These are phyloP conservation scores for Pangasius mekongensis DNA, from an alignment of 2,797 vertebrate species.

Conservation along the genomic window DNA sequence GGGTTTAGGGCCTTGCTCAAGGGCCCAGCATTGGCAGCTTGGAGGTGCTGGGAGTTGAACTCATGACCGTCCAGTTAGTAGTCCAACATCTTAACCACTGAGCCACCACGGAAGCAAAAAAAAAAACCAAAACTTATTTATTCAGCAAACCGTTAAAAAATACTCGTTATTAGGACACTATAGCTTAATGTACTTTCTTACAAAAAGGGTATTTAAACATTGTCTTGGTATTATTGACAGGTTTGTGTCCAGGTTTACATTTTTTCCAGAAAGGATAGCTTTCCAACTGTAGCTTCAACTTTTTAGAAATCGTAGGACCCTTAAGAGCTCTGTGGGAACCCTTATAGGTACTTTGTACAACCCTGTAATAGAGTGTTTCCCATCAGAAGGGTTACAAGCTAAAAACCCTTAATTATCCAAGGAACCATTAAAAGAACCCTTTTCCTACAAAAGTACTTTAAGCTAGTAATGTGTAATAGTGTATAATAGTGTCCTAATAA, in stretches of 20 bases:
- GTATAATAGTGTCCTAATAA: neutral
- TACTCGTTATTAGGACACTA: too few species aligned
- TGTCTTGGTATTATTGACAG: neutral
- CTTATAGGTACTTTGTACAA: neutral
- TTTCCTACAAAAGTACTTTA: neutral
- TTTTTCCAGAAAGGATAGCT: neutral
- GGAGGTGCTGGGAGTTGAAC: too few species aligned
- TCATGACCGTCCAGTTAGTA: too few species aligned
- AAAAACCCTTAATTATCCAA: neutral
- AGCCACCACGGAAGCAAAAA: too few species aligned
- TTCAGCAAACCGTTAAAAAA: too few species aligned
- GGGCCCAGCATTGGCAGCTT: too few species aligned
- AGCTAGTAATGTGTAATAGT: too few species aligned
- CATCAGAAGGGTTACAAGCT: neutral
- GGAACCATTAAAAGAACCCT: neutral
- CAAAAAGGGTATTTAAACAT: neutral
- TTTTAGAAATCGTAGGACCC: neutral
- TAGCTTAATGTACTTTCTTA: too few species aligned
- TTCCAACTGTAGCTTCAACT: neutral
- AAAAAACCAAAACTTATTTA: too few species aligned
- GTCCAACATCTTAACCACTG: too few species aligned
- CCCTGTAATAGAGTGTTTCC: neutral
- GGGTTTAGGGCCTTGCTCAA: too few species aligned
- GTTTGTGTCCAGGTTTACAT: neutral
- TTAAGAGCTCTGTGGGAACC: neutral